Percentiles rank a stretch among this genome's conserved stretches.
Evolutionary conservation across 2,888 invertebrate genomes (phyloP).

Genomic region (Tuta absoluta): DNA sequence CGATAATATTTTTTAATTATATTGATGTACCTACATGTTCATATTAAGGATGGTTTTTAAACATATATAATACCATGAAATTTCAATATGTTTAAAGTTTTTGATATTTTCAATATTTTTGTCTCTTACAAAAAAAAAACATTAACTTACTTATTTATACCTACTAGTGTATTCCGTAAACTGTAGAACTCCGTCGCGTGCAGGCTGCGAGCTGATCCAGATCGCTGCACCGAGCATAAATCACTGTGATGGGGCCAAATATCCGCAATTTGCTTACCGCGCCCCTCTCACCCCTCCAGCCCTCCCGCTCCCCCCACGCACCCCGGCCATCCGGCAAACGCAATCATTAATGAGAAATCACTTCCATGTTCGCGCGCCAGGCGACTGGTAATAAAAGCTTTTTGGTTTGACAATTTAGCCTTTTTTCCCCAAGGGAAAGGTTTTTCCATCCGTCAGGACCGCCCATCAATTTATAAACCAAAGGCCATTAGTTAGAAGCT

Average conservation of each 20-base stretch:
- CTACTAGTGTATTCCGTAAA: not conserved
- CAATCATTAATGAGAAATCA: slow-evolving; percentile 26
- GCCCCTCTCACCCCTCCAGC: slow-evolving; percentile 32
- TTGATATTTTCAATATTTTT: too few species aligned
- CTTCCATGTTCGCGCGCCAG: slow-evolving; percentile 15
- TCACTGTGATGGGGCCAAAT: slow-evolving; percentile 62
- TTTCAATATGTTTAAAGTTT: too few species aligned
- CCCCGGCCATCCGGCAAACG: slow-evolving; percentile 18
- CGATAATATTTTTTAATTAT: too few species aligned
- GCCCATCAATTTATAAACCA: slow-evolving; percentile 18
- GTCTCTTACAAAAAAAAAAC: too few species aligned
- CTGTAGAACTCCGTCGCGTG: not conserved
- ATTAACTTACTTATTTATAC: not conserved
- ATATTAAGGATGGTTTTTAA: too few species aligned
- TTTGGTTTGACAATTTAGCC: slow-evolving; percentile 16
- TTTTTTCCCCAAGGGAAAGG: slow-evolving; percentile 12
- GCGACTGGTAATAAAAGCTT: slow-evolving; percentile 15
- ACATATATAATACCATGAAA: too few species aligned
- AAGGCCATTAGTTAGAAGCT: slow-evolving; percentile 5
- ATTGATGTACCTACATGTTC: too few species aligned
- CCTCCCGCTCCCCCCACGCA: slow-evolving; percentile 36
- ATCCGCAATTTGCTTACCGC: slow-evolving; percentile 52
- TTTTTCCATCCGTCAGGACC: slow-evolving; percentile 11
- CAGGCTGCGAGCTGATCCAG: slow-evolving; percentile 7
- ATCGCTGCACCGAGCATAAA: slow-evolving; percentile 46